Base-by-base conservation (phyloP, 2,797 vertebrate species). In the Hippocampus kuda region DNA sequence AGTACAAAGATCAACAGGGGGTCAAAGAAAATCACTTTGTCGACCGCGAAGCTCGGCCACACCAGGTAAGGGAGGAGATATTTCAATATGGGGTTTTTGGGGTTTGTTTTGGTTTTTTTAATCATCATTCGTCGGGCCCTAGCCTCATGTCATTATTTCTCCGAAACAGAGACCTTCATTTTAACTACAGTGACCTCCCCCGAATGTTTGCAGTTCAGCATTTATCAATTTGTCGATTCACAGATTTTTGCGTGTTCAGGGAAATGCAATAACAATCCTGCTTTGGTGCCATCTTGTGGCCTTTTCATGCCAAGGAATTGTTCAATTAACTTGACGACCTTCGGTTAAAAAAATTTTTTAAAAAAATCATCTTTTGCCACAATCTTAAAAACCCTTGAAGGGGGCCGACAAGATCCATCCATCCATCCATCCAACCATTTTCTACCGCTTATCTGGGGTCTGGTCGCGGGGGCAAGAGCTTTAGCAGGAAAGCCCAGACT, bases 31-130 rank as follows among this genome's bases (percentile, higher is more conserved):
- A 86, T n/a, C 89, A 86, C 64, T 83, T 97, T 83, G 79, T 94
- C 54, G 95, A 99, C 79, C 63, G 72, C 48, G 97, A 99, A 77
- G 93, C 93, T 69, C 91, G 81, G 16, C 89, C 89, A 12, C 94
- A 99, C 77, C 91, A 98, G 91, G 97, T 95, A 65, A 42, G 27
- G 22, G 34, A 48, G 38, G 24, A 61, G 9, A 49, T 51, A 13
- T 4, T 51, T 48, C 2, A 24, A 66, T 11, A 8, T 38, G 7
- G 34, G 6, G 34, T 38, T 38, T 38, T 38, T 1, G 34, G 34
- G 34, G 34, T 38, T 38, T 38, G 34, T 38, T 38, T 38, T 9
- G 2, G 18, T 30, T 10, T 63, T 63, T 42, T 1, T 3, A 9
- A 15, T 60, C 57, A 60, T 15, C 13, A 10, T 51, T 53, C 49